Percentiles rank a stretch among this genome's conserved stretches.
phyloP scores from a whole-genome alignment of 2,113 vertebrate genomes.

The Furnarius figulus region DNA sequence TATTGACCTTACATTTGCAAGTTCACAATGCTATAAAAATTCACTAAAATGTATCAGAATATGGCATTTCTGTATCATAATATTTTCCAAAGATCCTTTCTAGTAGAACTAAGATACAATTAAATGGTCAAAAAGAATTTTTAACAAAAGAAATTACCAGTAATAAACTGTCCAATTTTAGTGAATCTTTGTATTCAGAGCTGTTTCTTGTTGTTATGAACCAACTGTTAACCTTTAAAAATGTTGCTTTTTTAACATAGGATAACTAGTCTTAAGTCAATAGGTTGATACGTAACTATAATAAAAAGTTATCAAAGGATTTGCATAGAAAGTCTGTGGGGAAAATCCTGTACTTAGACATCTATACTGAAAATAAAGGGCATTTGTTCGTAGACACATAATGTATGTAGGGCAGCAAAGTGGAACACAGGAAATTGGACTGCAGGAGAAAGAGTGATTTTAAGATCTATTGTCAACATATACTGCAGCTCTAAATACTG shows the following conservation, averaged over 20 bases:
- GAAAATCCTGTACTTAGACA: background rate
- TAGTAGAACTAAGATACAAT: background rate
- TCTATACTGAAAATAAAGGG: background rate
- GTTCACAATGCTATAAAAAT: slow-evolving; percentile 35
- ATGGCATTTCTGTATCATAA: background rate
- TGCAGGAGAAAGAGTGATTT: background rate
- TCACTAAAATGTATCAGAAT: background rate
- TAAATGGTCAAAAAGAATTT: background rate
- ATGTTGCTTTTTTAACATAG: background rate
- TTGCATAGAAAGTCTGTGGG: background rate
- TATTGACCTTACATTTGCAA: slow-evolving; percentile 40
- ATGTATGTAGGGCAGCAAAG: slow-evolving; percentile 39
- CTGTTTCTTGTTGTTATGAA: background rate
- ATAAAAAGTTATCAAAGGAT: background rate
- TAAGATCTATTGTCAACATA: background rate
- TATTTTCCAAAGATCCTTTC: background rate
- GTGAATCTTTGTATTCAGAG: background rate
- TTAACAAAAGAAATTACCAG: background rate
- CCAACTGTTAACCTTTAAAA: slow-evolving; percentile 1
- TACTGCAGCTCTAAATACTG: background rate
- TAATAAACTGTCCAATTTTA: background rate
- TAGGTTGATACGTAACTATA: background rate
- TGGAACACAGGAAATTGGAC: background rate
- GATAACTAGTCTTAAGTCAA: background rate
- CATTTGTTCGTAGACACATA: background rate